A percentile compares a stretch with the other conserved stretches of the same genome.
These are phyloP conservation scores for Drusus annulatus DNA, from an alignment of 1,140 invertebrate genomes.

Conservation along the genomic window DNA sequence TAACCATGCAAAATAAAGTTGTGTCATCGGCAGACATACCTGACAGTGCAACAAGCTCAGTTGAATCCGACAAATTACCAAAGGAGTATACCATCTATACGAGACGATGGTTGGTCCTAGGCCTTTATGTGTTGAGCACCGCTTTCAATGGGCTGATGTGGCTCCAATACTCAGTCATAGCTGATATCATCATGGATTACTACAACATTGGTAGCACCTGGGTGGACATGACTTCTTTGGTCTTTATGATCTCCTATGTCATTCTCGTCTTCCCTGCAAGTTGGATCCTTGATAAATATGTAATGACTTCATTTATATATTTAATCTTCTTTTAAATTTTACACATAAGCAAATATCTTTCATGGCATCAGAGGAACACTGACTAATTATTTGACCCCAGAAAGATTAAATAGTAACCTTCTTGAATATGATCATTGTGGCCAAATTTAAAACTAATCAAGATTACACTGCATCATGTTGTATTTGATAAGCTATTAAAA, in stretches of 20 bases:
- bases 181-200: conserved; percentile 82
- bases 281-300: conserved; percentile 91
- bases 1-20: too few species aligned
- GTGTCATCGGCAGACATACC: too few species aligned
- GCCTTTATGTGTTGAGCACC: conserved; percentile 91
- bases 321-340: too few species aligned
- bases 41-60: too few species aligned
- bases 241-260: conserved; percentile 97
- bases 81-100: conserved; percentile 80
- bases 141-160: conserved; percentile 92
- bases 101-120: conserved; percentile 89
- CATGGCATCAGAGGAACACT: too few species aligned
- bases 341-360: too few species aligned
- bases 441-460: too few species aligned
- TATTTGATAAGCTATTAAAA: too few species aligned
- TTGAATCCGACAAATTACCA: conserved; percentile 29
- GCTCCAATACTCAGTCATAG: conserved; percentile 92
- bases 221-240: conserved; percentile 97
- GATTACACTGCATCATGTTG: too few species aligned
- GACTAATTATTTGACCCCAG: too few species aligned
- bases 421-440: too few species aligned
- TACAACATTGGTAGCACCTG: conserved; percentile 82
- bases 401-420: too few species aligned
- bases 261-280: conserved; percentile 96
- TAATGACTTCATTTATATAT: conserved; percentile 65